A percentile compares a stretch with the other conserved stretches of the same genome.
phyloP scores from a whole-genome alignment of 2,888 invertebrate species.

The Rutpela maculata region DNA sequence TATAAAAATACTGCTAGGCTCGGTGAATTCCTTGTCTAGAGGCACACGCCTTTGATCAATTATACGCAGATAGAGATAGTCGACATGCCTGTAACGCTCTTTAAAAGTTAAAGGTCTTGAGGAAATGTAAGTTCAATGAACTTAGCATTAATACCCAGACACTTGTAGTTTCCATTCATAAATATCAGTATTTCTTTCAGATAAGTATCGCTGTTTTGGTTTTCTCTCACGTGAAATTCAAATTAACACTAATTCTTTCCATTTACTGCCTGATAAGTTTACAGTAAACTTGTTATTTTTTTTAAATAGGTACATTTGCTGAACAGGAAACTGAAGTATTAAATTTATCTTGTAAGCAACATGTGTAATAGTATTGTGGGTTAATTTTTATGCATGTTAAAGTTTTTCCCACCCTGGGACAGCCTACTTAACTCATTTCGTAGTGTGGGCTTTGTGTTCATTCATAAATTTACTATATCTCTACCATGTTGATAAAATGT shows the following conservation, averaged over 20 bases:
- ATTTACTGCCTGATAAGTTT: constrained; percentile 14
- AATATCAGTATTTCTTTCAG: constrained; percentile 23
- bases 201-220: constrained; percentile 16
- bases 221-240: constrained; percentile 19
- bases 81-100: constrained; percentile 20
- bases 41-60: constrained; percentile 21
- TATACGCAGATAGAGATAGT: constrained; percentile 12
- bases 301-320: constrained; percentile 42
- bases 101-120: constrained; percentile 56
- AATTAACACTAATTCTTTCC: constrained; percentile 20
- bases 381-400: constrained; percentile 53
- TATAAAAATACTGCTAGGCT: not conserved
- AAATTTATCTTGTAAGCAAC: constrained; percentile 56
- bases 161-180: constrained; percentile 60
- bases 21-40: not conserved
- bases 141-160: constrained; percentile 55
- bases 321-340: constrained; percentile 50
- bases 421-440: constrained; percentile 57
- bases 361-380: constrained; percentile 57
- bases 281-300: constrained; percentile 9
- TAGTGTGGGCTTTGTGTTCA: constrained; percentile 53
- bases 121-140: constrained; percentile 59
- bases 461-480: constrained; percentile 52
- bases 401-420: constrained; percentile 60
- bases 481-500: constrained; percentile 51